Conservation (phyloP, 2,888 invertebrate genomes). For the Branchipolynoe longqiensis region DNA sequence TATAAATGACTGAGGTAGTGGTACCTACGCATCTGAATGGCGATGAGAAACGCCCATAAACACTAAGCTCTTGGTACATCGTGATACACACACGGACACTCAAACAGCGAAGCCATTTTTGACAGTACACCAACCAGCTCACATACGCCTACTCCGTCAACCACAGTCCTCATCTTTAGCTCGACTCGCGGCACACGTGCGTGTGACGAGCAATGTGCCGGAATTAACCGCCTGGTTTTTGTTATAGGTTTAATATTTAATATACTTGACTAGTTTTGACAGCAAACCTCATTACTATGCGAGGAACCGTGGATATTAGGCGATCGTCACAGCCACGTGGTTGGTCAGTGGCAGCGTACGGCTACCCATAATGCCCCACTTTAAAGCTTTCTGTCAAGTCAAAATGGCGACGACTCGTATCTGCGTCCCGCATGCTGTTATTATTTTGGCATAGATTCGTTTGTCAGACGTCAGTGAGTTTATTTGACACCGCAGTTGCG, state of each 20-base stretch:
- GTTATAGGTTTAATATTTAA: background rate
- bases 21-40: no score
- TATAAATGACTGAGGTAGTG: no score
- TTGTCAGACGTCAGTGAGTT: background rate
- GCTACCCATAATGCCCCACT: slow-evolving; percentile 38
- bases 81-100: no score
- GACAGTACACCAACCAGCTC: background rate
- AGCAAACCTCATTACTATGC: slow-evolving; percentile 27
- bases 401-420: slow-evolving; percentile 37
- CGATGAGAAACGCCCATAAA: no score
- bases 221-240: background rate
- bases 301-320: slow-evolving; percentile 4
- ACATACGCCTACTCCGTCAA: background rate
- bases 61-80: no score
- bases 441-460: slow-evolving; percentile 19
- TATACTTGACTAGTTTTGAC: no score
- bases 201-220: background rate
- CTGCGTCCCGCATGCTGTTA: slow-evolving; percentile 21
- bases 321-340: slow-evolving; percentile 44
- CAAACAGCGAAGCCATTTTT: slow-evolving; percentile 36
- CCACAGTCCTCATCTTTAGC: background rate
- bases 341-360: background rate
- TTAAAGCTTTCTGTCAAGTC: slow-evolving; percentile 45
- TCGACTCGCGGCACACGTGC: background rate
- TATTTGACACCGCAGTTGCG: background rate